A percentile compares a stretch with the other conserved stretches of the same genome.
These are phyloP conservation scores for Dipodomys stephensi DNA, from an alignment of 2,113 vertebrate genomes.

Conservation along the genomic window DNA sequence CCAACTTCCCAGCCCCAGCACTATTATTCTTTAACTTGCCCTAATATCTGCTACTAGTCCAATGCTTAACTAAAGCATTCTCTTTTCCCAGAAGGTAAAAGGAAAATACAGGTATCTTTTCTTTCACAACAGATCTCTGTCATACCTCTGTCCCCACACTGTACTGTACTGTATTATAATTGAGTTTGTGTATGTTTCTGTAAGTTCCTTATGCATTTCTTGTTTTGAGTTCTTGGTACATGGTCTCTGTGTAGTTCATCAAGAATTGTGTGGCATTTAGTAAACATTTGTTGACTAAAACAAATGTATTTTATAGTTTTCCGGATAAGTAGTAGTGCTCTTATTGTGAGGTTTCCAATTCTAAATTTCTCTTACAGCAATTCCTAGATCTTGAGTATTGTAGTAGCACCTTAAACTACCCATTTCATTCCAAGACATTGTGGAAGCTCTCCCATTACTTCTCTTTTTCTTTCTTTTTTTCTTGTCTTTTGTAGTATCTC, in stretches of 20 bases:
- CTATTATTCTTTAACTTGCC: neutral
- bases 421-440: neutral
- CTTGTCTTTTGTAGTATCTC: conserved; percentile 1
- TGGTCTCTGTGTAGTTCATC: neutral
- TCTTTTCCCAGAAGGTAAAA: neutral
- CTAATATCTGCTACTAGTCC: neutral
- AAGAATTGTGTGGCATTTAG: neutral
- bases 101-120: neutral
- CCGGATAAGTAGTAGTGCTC: neutral
- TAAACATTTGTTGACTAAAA: conserved; percentile 37
- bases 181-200: neutral
- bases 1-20: no score
- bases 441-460: neutral
- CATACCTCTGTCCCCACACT: neutral
- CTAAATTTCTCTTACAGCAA: neutral
- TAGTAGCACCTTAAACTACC: neutral
- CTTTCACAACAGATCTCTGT: neutral
- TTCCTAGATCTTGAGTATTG: neutral
- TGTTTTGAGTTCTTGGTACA: neutral
- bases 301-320: neutral
- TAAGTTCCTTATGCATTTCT: conserved; percentile 12
- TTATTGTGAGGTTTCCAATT: neutral
- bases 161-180: neutral
- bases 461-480: neutral
- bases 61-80: neutral